Percentiles rank a stretch among this genome's conserved stretches.
Conservation (phyloP, 2,113 vertebrate species). For the Amblyornis subalaris region DNA sequence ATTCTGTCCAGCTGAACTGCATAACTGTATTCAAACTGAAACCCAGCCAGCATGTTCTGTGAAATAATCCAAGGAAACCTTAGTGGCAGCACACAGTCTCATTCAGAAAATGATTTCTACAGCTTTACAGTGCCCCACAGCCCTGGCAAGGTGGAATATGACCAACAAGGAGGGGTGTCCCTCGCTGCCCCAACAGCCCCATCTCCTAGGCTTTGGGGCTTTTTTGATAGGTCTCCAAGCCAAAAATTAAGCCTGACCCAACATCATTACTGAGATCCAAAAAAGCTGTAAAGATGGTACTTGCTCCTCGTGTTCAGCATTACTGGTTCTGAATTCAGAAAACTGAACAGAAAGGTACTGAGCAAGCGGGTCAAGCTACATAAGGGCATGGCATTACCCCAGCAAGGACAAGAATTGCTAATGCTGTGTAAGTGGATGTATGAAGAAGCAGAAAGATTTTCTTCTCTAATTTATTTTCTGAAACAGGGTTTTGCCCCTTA, state of each 20-base stretch:
- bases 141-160: rapidly evolving
- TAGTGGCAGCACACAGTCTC: not conserved
- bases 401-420: not conserved
- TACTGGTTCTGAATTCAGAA: not conserved
- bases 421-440: rapidly evolving
- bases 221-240: not conserved
- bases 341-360: not conserved
- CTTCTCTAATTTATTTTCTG: not conserved
- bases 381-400: not conserved
- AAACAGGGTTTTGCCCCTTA: not conserved
- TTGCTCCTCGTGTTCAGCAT: rapidly evolving
- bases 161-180: rapidly evolving
- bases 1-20: not conserved
- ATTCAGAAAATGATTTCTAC: not conserved
- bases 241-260: not conserved
- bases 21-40: not conserved
- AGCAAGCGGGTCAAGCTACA: rapidly evolving
- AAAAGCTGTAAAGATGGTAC: not conserved
- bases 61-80: not conserved
- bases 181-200: not conserved
- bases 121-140: not conserved
- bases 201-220: not conserved
- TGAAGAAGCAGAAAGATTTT: not conserved
- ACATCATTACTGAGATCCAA: not conserved
- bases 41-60: not conserved